Evolutionary conservation across 2,113 vertebrate species (phyloP).

Genomic region (Hippocampus comes): DNA sequence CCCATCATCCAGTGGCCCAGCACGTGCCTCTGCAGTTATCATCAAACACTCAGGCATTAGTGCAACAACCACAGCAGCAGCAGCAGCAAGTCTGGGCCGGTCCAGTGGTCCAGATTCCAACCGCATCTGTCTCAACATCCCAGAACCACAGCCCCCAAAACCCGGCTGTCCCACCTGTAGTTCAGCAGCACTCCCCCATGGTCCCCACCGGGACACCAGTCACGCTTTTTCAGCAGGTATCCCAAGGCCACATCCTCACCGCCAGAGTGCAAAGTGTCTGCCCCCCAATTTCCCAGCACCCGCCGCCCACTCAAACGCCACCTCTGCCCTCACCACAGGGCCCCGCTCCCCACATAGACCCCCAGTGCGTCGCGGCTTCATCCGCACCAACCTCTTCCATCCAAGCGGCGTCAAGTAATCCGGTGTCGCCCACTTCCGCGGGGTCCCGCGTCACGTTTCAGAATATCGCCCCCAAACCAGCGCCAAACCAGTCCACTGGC

Average conservation of each 20-base stretch:
- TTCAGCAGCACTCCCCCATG: constrained; percentile 78
- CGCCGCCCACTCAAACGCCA: constrained; percentile 78
- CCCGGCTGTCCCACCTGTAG: constrained; percentile 63
- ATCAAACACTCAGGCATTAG: constrained; percentile 72
- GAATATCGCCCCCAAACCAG: constrained; percentile 94
- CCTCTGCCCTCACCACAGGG: constrained; percentile 77
- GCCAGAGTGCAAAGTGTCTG: constrained; percentile 89
- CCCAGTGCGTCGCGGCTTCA: constrained; percentile 76
- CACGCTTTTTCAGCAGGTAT: constrained; percentile 90
- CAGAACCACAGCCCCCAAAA: constrained; percentile 83
- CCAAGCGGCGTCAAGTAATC: constrained; percentile 81
- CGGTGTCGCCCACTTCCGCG: constrained; percentile 81
- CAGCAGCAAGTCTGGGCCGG: constrained; percentile 79
- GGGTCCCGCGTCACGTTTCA: constrained; percentile 91
- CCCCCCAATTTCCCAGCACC: constrained; percentile 81
- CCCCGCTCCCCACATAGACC: constrained; percentile 77
- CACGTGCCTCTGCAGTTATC: constrained; percentile 41
- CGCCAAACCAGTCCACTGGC: constrained; percentile 80
- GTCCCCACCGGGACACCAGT: constrained; percentile 86
- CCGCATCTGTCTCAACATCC: constrained; percentile 60
- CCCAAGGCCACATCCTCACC: constrained; percentile 88
- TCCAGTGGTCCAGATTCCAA: constrained; percentile 81
- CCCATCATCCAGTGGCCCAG: constrained; percentile 78
- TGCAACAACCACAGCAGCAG: constrained; percentile 17
- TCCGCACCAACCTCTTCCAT: constrained; percentile 79